Percentiles rank a stretch among this genome's conserved stretches.
phyloP scores from a whole-genome alignment of 2,113 vertebrate species.

The Cervus canadensis region DNA sequence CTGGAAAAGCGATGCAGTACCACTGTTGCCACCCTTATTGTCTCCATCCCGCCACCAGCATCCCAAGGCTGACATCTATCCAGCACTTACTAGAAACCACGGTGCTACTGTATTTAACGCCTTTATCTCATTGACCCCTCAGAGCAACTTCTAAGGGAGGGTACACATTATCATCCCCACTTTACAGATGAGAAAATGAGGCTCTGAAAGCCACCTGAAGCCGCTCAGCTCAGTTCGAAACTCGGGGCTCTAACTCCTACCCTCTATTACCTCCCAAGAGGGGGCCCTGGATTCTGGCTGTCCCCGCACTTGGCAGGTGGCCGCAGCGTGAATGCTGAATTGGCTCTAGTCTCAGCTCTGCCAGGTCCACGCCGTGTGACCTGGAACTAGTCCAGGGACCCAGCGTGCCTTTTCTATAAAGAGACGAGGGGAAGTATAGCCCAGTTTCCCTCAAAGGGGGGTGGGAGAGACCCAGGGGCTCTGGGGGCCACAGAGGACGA shows the following conservation, averaged over 20 bases:
- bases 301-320: neutral
- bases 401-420: neutral
- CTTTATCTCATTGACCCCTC: neutral
- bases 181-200: neutral
- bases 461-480: neutral
- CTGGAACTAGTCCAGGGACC: neutral
- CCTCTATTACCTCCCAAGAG: neutral
- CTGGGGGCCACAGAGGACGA: neutral
- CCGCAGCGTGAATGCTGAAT: neutral
- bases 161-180: neutral
- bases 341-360: neutral
- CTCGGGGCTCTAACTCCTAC: no score
- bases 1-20: neutral
- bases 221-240: neutral
- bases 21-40: fast-evolving
- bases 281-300: neutral
- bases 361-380: fast-evolving
- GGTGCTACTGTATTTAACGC: neutral
- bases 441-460: neutral
- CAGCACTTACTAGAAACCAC: neutral
- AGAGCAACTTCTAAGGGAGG: neutral
- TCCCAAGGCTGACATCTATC: neutral
- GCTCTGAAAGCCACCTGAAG: neutral
- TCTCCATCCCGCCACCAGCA: neutral
- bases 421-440: no score